These are phyloP conservation scores for Maniola jurtina DNA, from an alignment of 1,140 invertebrate species.

Conservation along the genomic window DNA sequence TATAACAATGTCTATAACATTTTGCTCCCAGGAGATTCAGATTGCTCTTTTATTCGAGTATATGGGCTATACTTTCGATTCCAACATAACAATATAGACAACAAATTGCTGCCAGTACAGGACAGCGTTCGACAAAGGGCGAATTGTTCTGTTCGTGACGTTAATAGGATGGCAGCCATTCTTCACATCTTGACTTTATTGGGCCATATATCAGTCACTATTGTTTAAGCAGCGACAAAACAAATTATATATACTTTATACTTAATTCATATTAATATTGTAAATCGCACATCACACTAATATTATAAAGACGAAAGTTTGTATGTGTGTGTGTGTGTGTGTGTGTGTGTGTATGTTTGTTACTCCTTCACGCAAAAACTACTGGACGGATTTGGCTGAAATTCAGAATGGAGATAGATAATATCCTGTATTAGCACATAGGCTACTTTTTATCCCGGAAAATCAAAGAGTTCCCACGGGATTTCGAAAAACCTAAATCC, in stretches of 20 bases:
- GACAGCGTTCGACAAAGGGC: slow-evolving; percentile 42
- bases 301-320: no score
- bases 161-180: slow-evolving; percentile 56
- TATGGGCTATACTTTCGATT: slow-evolving; percentile 3
- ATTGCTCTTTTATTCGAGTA: not conserved
- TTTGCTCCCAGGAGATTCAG: not conserved
- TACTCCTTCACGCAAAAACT: no score
- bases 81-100: slow-evolving; percentile 10
- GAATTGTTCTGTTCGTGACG: slow-evolving; percentile 53
- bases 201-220: slow-evolving; percentile 44
- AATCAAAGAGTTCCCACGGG: no score
- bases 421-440: no score
- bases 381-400: no score
- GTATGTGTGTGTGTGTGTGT: no score
- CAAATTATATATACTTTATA: slow-evolving; percentile 6
- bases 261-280: not conserved
- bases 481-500: no score
- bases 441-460: no score
- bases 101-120: slow-evolving; percentile 55
- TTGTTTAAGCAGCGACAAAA: slow-evolving; percentile 25
- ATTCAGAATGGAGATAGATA: no score
- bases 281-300: not conserved
- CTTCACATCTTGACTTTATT: slow-evolving; percentile 57
- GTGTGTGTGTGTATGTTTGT: no score
- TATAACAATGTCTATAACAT: not conserved